Evolutionary conservation across 2,797 vertebrate genomes (phyloP), one percentile per base, ranked within the genome.

Genomic region (Vespertilio murinus): DNA sequence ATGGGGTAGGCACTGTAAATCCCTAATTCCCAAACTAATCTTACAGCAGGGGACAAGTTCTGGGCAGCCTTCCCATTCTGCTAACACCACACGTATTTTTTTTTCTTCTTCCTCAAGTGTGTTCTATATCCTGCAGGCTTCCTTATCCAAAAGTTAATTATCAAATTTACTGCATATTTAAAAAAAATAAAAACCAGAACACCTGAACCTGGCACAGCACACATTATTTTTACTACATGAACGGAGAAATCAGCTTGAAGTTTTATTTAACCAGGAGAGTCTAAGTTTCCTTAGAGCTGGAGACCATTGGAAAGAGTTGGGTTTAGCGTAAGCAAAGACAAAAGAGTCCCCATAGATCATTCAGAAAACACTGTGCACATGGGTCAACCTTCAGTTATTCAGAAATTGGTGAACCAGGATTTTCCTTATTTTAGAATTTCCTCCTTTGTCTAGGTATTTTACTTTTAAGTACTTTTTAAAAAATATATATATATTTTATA

Each of bases 21-120:
- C 65, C 94, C 95, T 86, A 93, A 87, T 95, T 98, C 96, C 93
- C 82, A 95, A 94, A 49, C 67, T 91, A 94, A 67, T 95, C 87
- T 96, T 94, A 38, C n/a, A 97, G 40, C 20, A 47, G 59, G 83
- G 23, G 96, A 67, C 81, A 17, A 87, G 40, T 33, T 96, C 95
- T 89, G 93, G 74, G 81, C 3, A 0, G 61, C 91, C 84, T 22
- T 94, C 91, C 80, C 78, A 88, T 52, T 87, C 77, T 78, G 93
- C 67, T 47, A 94, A 78, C 20, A 4, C 88, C 35, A 14, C 69
- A 42, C 35, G 3, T 49, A 83, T 61, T 91, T 97, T 80, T 71
- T 42, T 42, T 42, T 42, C 1, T 89, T 91, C 42, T 88, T 73
- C 91, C 89, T 93, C 42, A 80, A 78, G 79, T 96, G 54, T 88